Evolutionary conservation across 2,888 invertebrate species (phyloP), one percentile per base, ranked within the genome.

Genomic region (Philonicus albiceps): DNA sequence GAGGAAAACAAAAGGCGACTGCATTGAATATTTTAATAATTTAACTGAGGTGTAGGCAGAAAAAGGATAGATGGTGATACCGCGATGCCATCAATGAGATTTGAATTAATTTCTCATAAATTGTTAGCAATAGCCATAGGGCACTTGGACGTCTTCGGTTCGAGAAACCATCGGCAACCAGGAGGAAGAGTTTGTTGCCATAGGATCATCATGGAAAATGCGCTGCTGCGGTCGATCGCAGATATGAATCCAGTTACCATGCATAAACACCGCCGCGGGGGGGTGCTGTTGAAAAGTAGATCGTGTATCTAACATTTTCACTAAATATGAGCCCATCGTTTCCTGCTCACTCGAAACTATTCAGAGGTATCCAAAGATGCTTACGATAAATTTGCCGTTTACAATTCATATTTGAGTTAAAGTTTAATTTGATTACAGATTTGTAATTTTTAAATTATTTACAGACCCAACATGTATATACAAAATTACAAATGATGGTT

Each of bases 101-200:
- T 86, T 86, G 86, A 86, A 86, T 86, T 86, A 86, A 86, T 86
- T 86, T 86, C 86, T 86, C 86, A 78, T 86, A 86, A 86, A 78
- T 86, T 86, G 86, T 86, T 86, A 55, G 86, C 76, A 86, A 76
- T 43, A 84, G 84, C 84, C 84, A 84, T 84, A 84, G 84, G 84
- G 84, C 84, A 73, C 84, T 72, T 49, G 40, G 40, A 34, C 81
- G 55, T 81, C 73, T 73, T 73, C 73, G 73, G 43, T 43, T 84
- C 43, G 30, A 31, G 72, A 27, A 55, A 72, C 83, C 64, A 83
- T 37, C 83, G 73, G 16, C 84, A 30, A 40, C 72, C 22, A n/a
- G 40, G n/a, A 34, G 84, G 73, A 73, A 31, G 73, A 43, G 31
- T 64, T 64, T 64, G 55, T 64, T 81, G 84, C 73, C 73, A 43